These are phyloP conservation scores for Ennomos fuscantarius DNA, from an alignment of 2,888 invertebrate species.

Conservation along the genomic window DNA sequence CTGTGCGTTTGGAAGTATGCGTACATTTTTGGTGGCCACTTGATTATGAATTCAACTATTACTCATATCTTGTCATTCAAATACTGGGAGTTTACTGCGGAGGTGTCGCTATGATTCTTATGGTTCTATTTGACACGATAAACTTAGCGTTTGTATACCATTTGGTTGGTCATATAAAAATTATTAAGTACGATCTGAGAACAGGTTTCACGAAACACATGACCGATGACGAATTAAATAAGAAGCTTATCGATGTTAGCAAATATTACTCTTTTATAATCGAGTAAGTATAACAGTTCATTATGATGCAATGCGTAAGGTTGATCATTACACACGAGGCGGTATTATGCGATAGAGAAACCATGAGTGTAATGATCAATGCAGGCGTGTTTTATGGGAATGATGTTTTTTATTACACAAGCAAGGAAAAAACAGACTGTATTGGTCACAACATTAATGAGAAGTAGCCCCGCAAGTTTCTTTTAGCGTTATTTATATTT, in stretches of 20 bases:
- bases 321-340: too few species aligned
- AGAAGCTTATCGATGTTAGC: conserved; percentile 40
- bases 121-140: conserved; percentile 41
- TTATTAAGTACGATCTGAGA: conserved; percentile 46
- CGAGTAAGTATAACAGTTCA: conserved; percentile 38
- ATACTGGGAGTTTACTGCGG: conserved; percentile 38
- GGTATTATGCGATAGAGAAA: too few species aligned
- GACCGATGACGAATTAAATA: conserved; percentile 37
- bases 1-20: conserved; percentile 45
- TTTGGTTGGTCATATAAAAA: conserved; percentile 51
- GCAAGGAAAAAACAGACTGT: too few species aligned
- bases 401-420: too few species aligned
- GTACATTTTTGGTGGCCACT: conserved; percentile 51
- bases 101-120: conserved; percentile 8
- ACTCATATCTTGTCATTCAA: conserved; percentile 45
- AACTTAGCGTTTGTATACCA: conserved; percentile 48
- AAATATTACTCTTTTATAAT: conserved; percentile 50
- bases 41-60: conserved; percentile 47
- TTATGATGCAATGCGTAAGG: too few species aligned
- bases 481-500: too few species aligned
- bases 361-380: too few species aligned
- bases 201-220: conserved; percentile 30
- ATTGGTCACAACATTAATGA: too few species aligned
- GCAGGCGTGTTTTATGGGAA: too few species aligned
- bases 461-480: too few species aligned